A percentile compares a stretch with the other conserved stretches of the same genome.
These are phyloP conservation scores for Stenopsyche tienmushanensis DNA, from an alignment of 1,140 invertebrate genomes.

Conservation along the genomic window DNA sequence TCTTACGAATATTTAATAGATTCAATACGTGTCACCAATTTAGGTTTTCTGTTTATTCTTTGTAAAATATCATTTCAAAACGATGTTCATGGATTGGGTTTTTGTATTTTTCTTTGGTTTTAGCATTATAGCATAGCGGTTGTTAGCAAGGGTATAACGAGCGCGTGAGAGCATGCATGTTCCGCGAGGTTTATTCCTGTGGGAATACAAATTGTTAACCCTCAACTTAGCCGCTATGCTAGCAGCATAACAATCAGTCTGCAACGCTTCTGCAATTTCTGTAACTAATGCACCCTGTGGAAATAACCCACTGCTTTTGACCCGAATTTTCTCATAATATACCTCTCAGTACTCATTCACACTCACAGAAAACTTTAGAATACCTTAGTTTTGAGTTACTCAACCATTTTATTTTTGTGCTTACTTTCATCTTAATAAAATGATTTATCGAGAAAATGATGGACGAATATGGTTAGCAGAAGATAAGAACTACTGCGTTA, in stretches of 20 bases:
- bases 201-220: conserved; percentile 21
- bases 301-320: neutral
- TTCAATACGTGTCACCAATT: no score
- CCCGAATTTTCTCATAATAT: neutral
- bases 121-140: neutral
- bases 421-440: neutral
- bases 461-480: neutral
- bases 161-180: neutral
- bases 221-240: conserved; percentile 11
- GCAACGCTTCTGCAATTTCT: neutral
- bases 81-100: conserved; percentile 1
- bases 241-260: conserved; percentile 19
- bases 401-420: no score
- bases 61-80: no score
- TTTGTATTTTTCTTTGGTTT: neutral
- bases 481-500: no score
- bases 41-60: no score
- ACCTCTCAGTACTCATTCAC: neutral
- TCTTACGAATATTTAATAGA: no score
- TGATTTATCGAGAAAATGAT: no score
- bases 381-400: no score
- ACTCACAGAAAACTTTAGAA: no score
- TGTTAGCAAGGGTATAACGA: neutral
- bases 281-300: neutral
- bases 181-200: neutral